phyloP scores from a whole-genome alignment of 1,140 invertebrate species.

The Bathynomus jamesi region DNA sequence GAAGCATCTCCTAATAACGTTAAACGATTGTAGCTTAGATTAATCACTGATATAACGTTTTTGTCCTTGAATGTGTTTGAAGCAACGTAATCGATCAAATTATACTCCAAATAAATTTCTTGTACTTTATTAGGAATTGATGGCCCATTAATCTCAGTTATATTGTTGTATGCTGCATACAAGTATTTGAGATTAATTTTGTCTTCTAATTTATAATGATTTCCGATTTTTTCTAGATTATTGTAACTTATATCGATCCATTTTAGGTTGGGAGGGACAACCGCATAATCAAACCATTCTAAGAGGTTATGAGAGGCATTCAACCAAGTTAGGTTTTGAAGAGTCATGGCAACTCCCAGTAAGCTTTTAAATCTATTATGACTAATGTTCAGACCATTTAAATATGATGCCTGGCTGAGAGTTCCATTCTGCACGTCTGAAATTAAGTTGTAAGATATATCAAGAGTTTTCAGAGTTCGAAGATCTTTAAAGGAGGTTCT shows the following conservation, averaged over 20 bases:
- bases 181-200: not conserved
- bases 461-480: conserved; percentile 68
- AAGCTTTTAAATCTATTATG: conserved; percentile 77
- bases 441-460: conserved; percentile 76
- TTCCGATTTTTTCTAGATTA: not conserved
- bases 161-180: not conserved
- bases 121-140: conserved; percentile 77
- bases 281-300: conserved; percentile 83
- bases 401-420: conserved; percentile 65
- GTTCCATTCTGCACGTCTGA: conserved; percentile 68
- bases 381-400: conserved; percentile 76
- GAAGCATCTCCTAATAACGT: conserved; percentile 69
- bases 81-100: conserved; percentile 66
- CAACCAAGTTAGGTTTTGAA: conserved; percentile 69
- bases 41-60: conserved; percentile 68
- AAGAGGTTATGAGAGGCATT: conserved; percentile 79
- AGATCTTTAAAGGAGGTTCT: conserved; percentile 65
- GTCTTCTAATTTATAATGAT: not conserved
- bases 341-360: conserved; percentile 71
- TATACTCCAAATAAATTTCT: conserved; percentile 78
- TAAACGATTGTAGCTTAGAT: conserved; percentile 78
- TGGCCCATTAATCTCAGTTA: conserved; percentile 38
- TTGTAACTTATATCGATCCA: not conserved
- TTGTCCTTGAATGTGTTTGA: conserved; percentile 79
- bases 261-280: conserved; percentile 53